Percentiles rank a stretch among this genome's conserved stretches.
Evolutionary conservation across 2,888 invertebrate genomes (phyloP).

Genomic region (Cremastobaeus sp.): DNA sequence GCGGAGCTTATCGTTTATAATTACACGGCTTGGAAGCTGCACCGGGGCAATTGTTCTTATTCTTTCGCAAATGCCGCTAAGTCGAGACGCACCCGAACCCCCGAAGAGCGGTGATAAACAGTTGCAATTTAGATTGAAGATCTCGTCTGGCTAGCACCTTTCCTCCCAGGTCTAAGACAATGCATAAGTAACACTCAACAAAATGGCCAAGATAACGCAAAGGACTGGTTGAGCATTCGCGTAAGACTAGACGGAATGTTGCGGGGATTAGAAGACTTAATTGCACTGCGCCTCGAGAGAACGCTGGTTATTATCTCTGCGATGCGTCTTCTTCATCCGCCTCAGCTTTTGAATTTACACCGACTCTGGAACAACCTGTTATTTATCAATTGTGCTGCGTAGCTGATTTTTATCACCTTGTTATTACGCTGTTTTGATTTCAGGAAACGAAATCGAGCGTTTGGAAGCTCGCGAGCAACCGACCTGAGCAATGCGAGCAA

Average conservation of each 20-base stretch:
- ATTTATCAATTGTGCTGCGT: constrained; percentile 11
- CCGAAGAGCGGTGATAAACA: constrained; percentile 70
- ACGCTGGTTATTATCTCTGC: constrained; percentile 41
- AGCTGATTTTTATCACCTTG: too few relatives aligned
- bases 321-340: constrained; percentile 38
- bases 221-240: constrained; percentile 62
- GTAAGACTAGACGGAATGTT: constrained; percentile 59
- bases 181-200: constrained; percentile 72
- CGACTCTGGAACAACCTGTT: constrained; percentile 4
- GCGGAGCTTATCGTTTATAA: constrained; percentile 32
- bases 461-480: background rate
- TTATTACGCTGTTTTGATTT: too few relatives aligned
- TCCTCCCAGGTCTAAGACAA: constrained; percentile 67
- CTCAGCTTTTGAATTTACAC: constrained; percentile 23
- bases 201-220: constrained; percentile 70
- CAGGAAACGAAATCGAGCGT: constrained; percentile 8
- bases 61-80: constrained; percentile 47
- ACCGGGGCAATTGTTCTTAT: constrained; percentile 54
- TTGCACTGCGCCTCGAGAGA: constrained; percentile 49
- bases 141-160: constrained; percentile 67
- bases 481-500: background rate
- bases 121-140: constrained; percentile 77
- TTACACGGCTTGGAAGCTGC: constrained; percentile 39
- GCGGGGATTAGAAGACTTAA: constrained; percentile 64
- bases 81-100: constrained; percentile 36